Evolutionary conservation across 2,113 vertebrate genomes (phyloP), one percentile per base, ranked within the genome.

Genomic region (Alectura lathami): DNA sequence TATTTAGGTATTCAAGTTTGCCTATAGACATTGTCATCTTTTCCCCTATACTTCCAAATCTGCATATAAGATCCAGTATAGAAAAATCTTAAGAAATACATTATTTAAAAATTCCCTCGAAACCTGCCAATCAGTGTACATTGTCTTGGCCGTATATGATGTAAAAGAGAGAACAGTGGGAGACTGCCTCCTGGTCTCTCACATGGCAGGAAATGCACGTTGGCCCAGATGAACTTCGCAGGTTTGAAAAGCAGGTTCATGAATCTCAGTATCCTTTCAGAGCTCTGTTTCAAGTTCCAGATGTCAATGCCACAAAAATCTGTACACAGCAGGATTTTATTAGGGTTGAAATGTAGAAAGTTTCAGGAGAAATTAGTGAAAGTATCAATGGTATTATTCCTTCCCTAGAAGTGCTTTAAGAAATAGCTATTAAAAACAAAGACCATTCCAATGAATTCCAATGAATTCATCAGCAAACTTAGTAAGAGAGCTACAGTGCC

Each of bases 221-320:
- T n/a, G 73, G 81, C 75, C 84, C 91, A 94, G 57, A 56, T 80
- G 48, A 79, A 43, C 82, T 92, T 87, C 53, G 84, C 54, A 92
- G 51, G 73, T 72, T 62, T 95, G 60, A 42, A 89, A 78, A 86
- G 73, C 27, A 29, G 2, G 13, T 75, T 80, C 51, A 76, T 38
- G 29, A 48, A 86, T 75, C 73, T 30, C 43, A 43, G 48, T 50
- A 94, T 73, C 84, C 70, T 88, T 68, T n/a, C 72, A 83, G 56
- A 91, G 51, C 57, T 89, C 40, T 0, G 4, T 38, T 76, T 66
- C 42, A 38, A 32, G 69, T 40, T 93, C 75, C 70, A 91, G 53
- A 73, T 79, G 63, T 75, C 83, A 95, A 80, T 2, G 2, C 32
- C 74, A 17, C 30, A 24, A 14, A 83, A 21, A 17, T 4, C 21